A percentile compares a stretch with the other conserved stretches of the same genome.
Conservation (phyloP, 2,797 vertebrate genomes). For the Characodon lateralis region DNA sequence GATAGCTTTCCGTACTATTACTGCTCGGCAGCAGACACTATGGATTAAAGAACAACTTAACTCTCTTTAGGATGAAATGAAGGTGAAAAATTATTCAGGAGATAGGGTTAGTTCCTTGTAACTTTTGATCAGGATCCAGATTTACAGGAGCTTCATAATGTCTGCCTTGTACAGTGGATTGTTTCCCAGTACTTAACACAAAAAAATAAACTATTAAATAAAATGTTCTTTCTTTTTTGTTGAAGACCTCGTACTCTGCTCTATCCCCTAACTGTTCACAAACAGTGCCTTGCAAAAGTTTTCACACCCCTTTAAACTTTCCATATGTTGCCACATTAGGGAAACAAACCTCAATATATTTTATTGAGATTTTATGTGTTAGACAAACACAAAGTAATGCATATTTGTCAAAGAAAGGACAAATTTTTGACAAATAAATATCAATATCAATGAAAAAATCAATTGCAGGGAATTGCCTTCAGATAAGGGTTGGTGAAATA, state of each 20-base stretch:
- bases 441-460: not conserved
- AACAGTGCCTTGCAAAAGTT: not conserved
- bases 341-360: not conserved
- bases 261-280: not conserved
- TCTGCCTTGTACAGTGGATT: constrained; percentile 1
- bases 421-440: not conserved
- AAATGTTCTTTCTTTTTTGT: not conserved
- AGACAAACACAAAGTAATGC: not conserved
- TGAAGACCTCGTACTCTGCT: not conserved
- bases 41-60: constrained; percentile 58
- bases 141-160: constrained; percentile 23
- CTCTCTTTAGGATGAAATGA: constrained; percentile 50
- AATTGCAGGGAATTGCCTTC: not conserved
- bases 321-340: not conserved
- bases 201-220: not conserved
- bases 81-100: constrained; percentile 59
- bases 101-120: constrained; percentile 36
- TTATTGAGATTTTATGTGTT: not conserved
- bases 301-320: not conserved
- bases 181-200: not conserved
- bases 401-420: not conserved
- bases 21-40: constrained; percentile 58
- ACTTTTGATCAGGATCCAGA: constrained; percentile 32
- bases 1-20: constrained; percentile 64
- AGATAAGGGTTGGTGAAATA: not conserved